These are phyloP conservation scores for Hippolais icterina DNA, from an alignment of 2,113 vertebrate species.

Conservation along the genomic window DNA sequence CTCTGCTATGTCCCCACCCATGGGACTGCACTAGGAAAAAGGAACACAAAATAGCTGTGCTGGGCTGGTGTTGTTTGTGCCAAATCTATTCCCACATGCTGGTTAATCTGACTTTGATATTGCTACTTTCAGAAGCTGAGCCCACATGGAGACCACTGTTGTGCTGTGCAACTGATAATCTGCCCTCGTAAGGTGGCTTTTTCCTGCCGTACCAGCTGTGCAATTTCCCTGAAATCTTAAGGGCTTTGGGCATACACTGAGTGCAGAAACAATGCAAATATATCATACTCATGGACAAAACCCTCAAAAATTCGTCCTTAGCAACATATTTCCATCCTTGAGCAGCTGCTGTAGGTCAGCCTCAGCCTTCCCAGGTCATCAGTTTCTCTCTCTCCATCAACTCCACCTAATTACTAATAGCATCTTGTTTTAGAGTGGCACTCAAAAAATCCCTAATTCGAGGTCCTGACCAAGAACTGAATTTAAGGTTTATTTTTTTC, in stretches of 20 bases:
- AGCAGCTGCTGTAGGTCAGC: not conserved
- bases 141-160: not conserved
- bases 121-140: constrained; percentile 21
- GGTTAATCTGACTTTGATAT: constrained; percentile 49
- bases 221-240: not conserved
- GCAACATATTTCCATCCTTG: not conserved
- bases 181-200: not conserved
- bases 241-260: not conserved
- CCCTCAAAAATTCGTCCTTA: not conserved
- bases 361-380: not conserved
- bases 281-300: not conserved
- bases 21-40: not conserved
- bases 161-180: not conserved
- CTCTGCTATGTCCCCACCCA: not conserved
- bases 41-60: not conserved
- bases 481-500: not conserved
- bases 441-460: not conserved
- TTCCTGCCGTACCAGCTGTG: not conserved
- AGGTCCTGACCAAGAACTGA: not conserved
- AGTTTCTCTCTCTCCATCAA: not conserved
- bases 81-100: not conserved
- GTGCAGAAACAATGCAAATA: not conserved
- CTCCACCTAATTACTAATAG: not conserved
- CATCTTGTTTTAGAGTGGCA: not conserved
- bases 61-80: not conserved